Base-by-base conservation (phyloP, 2,113 vertebrate species). In the Archilochus colubris region DNA sequence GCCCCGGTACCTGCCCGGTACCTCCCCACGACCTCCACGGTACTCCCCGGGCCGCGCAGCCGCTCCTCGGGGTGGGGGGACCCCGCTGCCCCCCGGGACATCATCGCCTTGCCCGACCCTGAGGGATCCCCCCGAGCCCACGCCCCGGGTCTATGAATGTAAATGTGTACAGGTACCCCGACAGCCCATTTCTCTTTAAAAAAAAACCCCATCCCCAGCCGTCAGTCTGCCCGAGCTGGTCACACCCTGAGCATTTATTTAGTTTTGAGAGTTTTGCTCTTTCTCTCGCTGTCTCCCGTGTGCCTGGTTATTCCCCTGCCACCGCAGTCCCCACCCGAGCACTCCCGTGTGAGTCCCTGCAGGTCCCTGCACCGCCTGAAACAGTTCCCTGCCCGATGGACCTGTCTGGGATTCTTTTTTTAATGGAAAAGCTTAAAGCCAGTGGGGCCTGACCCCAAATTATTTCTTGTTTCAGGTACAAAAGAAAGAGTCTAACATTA, bases 241-340 rank as follows among this genome's bases (percentile, higher is more conserved):
- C 8, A 1, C 4, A 3, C 0, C 1, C 27, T 2, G 36, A 51
- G 12, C 24, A 1, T 5, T 7, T 1, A 4, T 5, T 7, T 1
- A 4, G 24, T 6, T 17, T 4, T 5, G 28, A 14, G 68, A 13
- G 51, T 15, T 36, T 21, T 4, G 25, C 3, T 9, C 23, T 8
- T 33, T 7, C 23, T 23, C 31, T 5, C 28, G 0, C 38, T 4
- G 4, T 5, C 51, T 14, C 51, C 11, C 40, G 24, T 2, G 24
- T 0, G 15, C 8, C 36, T 14, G 19, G 13, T 15, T 5, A 0
- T 16, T 36, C 16, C 0, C 30, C 62, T 3, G 12, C 66, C 16
- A 27, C 48, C 0, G 9, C 1, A 10, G 6, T 38, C 1, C 33
- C 31, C 30, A 51, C 14, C 1, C 8, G 14, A 13, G 24, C 9